Percentiles rank a stretch among this genome's conserved stretches.
Conservation (phyloP, 2,888 invertebrate genomes). For the Mimas tiliae region DNA sequence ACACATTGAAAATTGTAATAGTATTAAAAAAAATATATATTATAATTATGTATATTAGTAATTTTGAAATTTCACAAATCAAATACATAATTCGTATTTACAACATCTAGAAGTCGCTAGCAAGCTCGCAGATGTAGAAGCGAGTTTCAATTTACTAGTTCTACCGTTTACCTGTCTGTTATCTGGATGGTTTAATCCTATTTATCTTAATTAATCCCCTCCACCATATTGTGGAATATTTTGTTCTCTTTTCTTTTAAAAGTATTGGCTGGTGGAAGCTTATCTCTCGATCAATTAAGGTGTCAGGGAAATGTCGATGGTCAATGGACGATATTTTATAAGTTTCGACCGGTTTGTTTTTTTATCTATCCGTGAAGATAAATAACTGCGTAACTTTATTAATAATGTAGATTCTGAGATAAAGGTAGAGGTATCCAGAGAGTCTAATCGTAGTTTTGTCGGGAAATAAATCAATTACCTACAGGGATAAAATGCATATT, state of each 20-base stretch:
- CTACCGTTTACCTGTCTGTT: conserved; percentile 30
- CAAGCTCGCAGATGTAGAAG: conserved; percentile 24
- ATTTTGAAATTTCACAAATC: too few relatives aligned
- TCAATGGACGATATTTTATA: neutral
- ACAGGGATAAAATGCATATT: too few relatives aligned
- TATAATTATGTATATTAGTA: too few relatives aligned
- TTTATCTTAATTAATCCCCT: conserved; percentile 44
- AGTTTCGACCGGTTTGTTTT: neutral
- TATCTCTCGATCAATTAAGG: conserved; percentile 25
- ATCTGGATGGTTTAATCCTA: conserved; percentile 35
- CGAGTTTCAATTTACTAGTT: conserved; percentile 28
- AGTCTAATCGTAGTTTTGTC: neutral
- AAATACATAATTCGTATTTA: conserved; percentile 14
- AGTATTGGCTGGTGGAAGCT: conserved; percentile 23
- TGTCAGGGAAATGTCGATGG: conserved; percentile 9
- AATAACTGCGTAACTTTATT: neutral
- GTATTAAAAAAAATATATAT: too few relatives aligned
- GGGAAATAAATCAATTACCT: too few relatives aligned
- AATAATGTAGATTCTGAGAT: neutral
- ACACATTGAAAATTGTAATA: too few relatives aligned
- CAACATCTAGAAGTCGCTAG: conserved; percentile 17
- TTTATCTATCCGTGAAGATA: neutral
- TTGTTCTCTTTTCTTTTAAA: conserved; percentile 31
- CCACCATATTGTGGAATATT: conserved; percentile 27
- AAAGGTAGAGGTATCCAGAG: neutral